phyloP scores from a whole-genome alignment of 2,113 vertebrate species.

The Brachypodius melanocephalos region DNA sequence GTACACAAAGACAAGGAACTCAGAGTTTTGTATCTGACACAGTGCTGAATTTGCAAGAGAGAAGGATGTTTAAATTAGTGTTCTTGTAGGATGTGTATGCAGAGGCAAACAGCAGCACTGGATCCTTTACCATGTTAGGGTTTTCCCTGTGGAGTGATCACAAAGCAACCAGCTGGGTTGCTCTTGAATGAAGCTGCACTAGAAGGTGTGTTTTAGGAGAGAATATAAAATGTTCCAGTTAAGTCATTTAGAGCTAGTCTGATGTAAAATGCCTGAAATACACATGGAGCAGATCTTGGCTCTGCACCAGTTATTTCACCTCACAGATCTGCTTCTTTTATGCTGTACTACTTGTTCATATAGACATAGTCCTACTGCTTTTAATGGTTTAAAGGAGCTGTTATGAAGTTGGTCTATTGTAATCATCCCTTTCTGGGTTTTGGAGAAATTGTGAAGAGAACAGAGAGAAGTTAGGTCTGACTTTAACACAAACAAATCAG shows the following conservation, averaged over 20 bases:
- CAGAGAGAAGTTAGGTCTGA: background rate
- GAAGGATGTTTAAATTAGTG: background rate
- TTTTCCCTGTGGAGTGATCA: background rate
- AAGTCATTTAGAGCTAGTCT: background rate
- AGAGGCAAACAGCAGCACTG: background rate
- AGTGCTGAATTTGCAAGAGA: background rate
- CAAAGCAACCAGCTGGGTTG: background rate
- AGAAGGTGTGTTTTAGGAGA: background rate
- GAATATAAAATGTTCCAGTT: background rate
- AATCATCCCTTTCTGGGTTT: background rate
- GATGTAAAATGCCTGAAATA: background rate
- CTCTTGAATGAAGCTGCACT: background rate
- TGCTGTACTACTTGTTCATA: accelerated
- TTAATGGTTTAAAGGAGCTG: background rate
- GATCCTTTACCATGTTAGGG: background rate
- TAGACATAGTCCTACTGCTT: background rate
- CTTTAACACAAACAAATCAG: background rate
- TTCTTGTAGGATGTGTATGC: background rate
- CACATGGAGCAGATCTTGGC: background rate
- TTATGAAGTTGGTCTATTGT: background rate
- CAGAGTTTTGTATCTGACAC: background rate
- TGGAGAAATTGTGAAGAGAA: background rate
- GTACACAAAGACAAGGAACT: background rate
- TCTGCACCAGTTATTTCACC: background rate
- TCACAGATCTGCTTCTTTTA: background rate